These are phyloP conservation scores for Pterocles orientalis DNA, from an alignment of 2,113 vertebrate genomes.

Conservation along the genomic window DNA sequence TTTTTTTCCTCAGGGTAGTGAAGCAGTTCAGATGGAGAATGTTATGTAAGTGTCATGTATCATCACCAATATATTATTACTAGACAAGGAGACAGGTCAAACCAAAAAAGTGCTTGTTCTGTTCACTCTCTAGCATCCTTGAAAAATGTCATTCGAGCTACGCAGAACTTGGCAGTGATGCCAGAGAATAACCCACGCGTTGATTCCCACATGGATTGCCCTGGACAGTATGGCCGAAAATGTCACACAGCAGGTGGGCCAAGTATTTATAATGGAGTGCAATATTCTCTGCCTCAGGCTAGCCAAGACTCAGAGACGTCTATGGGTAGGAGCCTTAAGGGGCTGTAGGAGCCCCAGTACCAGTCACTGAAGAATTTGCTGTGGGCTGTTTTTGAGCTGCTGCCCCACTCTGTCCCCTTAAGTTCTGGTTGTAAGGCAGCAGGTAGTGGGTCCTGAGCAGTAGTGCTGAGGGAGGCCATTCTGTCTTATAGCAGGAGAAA, in stretches of 20 bases:
- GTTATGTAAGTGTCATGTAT: conserved; percentile 28
- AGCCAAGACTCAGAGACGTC: background rate
- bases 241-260: background rate
- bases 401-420: accelerated
- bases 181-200: background rate
- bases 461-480: background rate
- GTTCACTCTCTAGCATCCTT: background rate
- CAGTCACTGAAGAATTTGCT: background rate
- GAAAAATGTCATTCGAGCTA: conserved; percentile 1
- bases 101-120: background rate
- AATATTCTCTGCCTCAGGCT: background rate
- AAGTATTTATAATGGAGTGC: background rate
- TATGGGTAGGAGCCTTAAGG: background rate
- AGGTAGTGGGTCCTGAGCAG: background rate
- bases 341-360: background rate
- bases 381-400: background rate
- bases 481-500: background rate
- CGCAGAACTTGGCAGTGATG: background rate
- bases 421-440: background rate
- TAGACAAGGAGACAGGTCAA: conserved; percentile 14
- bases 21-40: conserved; percentile 22
- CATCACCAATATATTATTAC: conserved; percentile 22
- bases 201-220: background rate
- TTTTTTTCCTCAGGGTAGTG: background rate
- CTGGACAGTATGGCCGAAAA: background rate